These are phyloP conservation scores for Napeogenes sylphis DNA, from an alignment of 2,888 invertebrate species.

Conservation along the genomic window DNA sequence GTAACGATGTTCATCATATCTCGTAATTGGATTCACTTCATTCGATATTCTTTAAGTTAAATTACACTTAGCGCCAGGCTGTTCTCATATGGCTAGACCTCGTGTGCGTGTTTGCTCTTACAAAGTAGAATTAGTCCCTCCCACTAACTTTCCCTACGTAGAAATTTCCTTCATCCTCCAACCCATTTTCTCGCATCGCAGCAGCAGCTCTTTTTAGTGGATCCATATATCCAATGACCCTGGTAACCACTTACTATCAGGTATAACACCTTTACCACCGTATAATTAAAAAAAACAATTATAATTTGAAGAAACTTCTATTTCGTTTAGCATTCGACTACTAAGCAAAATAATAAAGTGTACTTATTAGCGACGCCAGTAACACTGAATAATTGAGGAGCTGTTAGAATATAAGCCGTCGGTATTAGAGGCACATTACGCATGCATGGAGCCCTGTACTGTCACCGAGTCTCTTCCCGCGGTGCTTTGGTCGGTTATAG, in stretches of 20 bases:
- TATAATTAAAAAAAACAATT: too few species aligned
- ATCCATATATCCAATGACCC: too few species aligned
- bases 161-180: too few species aligned
- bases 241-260: too few species aligned
- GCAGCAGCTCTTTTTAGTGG: too few species aligned
- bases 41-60: conserved; percentile 7
- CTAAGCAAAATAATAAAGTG: conserved; percentile 26
- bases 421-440: conserved; percentile 35
- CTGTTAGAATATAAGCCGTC: conserved; percentile 31
- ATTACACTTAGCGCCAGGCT: not conserved
- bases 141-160: not conserved
- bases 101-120: not conserved
- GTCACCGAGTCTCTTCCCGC: conserved; percentile 22
- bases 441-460: conserved; percentile 35
- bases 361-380: conserved; percentile 24
- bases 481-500: conserved; percentile 12
- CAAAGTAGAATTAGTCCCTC: not conserved
- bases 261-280: too few species aligned
- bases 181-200: too few species aligned
- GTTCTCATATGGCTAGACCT: too few species aligned
- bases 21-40: conserved; percentile 14
- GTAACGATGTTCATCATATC: conserved; percentile 18
- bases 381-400: conserved; percentile 32
- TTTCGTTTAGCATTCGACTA: conserved; percentile 20
- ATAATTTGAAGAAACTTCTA: not conserved